A percentile compares a stretch with the other conserved stretches of the same genome.
These are phyloP conservation scores for Uloborus plumipes DNA, from an alignment of 2,888 invertebrate genomes.

Conservation along the genomic window DNA sequence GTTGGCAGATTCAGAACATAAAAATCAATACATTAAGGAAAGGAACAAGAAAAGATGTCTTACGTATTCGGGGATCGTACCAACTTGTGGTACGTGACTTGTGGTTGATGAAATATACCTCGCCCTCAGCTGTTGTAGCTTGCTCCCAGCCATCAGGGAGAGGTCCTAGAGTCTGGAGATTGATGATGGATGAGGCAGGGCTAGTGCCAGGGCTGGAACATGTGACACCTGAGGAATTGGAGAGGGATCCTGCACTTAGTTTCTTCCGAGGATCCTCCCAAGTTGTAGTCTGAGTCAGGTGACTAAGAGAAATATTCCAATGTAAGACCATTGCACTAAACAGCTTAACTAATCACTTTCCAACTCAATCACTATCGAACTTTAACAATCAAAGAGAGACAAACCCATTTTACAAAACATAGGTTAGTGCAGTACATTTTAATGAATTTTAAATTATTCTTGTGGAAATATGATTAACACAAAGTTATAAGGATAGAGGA, in stretches of 20 bases:
- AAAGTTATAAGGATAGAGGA: too few species aligned
- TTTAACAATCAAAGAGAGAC: too few species aligned
- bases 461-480: too few species aligned
- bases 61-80: constrained; percentile 98
- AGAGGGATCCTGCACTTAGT: constrained; percentile 72
- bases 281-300: constrained; percentile 88
- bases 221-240: constrained; percentile 47
- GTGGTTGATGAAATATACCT: constrained; percentile 92
- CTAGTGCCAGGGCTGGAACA: constrained; percentile 52
- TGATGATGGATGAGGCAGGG: constrained; percentile 63
- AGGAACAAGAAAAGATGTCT: constrained; percentile 72
- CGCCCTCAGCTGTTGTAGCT: constrained; percentile 86
- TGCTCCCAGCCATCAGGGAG: constrained; percentile 92
- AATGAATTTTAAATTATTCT: too few species aligned
- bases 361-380: too few species aligned
- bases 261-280: constrained; percentile 93
- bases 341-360: too few species aligned
- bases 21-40: too few species aligned
- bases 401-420: too few species aligned
- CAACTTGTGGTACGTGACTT: constrained; percentile 94
- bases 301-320: constrained; percentile 75
- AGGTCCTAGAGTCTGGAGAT: constrained; percentile 76
- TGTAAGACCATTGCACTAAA: too few species aligned
- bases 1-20: too few species aligned
- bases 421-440: too few species aligned